phyloP scores from a whole-genome alignment of 2,113 vertebrate genomes.

The Otocyon megalotis region DNA sequence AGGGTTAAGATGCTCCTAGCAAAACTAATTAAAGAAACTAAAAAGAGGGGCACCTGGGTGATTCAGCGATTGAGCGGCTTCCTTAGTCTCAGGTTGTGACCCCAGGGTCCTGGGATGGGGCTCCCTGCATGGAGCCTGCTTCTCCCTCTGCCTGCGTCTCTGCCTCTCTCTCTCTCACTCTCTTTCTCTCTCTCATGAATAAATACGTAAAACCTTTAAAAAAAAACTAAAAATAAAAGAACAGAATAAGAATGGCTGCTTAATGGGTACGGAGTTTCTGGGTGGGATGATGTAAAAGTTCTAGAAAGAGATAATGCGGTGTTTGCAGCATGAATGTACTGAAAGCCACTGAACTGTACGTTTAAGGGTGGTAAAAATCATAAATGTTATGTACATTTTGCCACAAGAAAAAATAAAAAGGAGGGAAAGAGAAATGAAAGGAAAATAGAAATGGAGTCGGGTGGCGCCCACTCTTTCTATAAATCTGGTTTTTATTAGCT shows the following conservation, averaged over 20 bases:
- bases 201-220: background rate
- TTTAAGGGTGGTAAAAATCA: background rate
- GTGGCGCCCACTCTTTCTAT: background rate
- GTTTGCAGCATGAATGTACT: background rate
- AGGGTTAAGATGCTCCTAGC: background rate
- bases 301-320: background rate
- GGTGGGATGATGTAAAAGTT: background rate
- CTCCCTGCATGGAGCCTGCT: too few relatives aligned
- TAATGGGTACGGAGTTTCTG: background rate
- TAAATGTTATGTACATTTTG: background rate
- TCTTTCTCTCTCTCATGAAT: too few relatives aligned
- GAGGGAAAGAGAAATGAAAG: background rate
- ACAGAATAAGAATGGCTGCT: constrained; percentile 27
- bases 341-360: background rate
- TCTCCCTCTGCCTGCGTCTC: too few relatives aligned
- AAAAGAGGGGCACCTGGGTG: background rate
- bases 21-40: background rate
- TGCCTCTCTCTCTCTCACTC: too few relatives aligned
- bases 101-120: too few relatives aligned
- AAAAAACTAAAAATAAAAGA: background rate
- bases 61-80: too few relatives aligned
- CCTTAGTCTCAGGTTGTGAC: too few relatives aligned
- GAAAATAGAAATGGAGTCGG: background rate
- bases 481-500: constrained; percentile 33
- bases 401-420: background rate